Conservation (phyloP, 2,113 vertebrate genomes). For the Siniperca knerii region DNA sequence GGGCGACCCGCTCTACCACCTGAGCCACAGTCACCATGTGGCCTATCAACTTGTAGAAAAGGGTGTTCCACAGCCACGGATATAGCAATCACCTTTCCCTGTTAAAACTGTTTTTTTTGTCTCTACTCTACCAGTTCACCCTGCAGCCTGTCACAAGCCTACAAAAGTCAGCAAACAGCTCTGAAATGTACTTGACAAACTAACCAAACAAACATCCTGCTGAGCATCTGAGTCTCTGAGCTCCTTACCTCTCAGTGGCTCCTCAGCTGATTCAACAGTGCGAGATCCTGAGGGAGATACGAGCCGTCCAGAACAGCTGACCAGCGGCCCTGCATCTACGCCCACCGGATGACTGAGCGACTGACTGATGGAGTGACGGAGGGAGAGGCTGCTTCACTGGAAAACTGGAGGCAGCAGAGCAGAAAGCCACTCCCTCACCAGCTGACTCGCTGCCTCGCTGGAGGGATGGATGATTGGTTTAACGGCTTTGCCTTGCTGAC, state of each 20-base stretch:
- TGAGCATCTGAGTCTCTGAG: not conserved
- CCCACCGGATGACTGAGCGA: conserved; percentile 13
- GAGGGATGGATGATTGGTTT: conserved; percentile 41
- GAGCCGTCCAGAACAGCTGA: conserved; percentile 57
- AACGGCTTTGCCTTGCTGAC: conserved; percentile 18
- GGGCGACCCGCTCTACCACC: too few relatives aligned
- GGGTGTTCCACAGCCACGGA: conserved; percentile 32
- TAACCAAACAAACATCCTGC: conserved; percentile 1
- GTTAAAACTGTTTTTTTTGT: conserved; percentile 1
- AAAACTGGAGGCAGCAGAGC: conserved; percentile 57
- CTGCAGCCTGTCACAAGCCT: conserved; percentile 37
- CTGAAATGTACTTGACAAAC: not conserved
- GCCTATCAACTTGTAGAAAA: conserved; percentile 37
- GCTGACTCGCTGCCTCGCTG: conserved; percentile 69
- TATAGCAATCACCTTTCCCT: not conserved
- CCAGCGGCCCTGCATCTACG: conserved; percentile 65
- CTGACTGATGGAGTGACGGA: conserved; percentile 1
- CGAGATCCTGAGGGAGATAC: conserved; percentile 60
- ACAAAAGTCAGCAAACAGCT: conserved; percentile 29
- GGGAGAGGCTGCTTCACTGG: conserved; percentile 16
- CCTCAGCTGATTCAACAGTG: conserved; percentile 63
- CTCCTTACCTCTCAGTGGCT: conserved; percentile 70
- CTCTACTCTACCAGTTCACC: not conserved
- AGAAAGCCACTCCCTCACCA: conserved; percentile 60
- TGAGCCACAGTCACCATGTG: too few relatives aligned